A percentile compares a stretch with the other conserved stretches of the same genome.
These are phyloP conservation scores for Brachylomia viminalis DNA, from an alignment of 2,888 invertebrate species.

Conservation along the genomic window DNA sequence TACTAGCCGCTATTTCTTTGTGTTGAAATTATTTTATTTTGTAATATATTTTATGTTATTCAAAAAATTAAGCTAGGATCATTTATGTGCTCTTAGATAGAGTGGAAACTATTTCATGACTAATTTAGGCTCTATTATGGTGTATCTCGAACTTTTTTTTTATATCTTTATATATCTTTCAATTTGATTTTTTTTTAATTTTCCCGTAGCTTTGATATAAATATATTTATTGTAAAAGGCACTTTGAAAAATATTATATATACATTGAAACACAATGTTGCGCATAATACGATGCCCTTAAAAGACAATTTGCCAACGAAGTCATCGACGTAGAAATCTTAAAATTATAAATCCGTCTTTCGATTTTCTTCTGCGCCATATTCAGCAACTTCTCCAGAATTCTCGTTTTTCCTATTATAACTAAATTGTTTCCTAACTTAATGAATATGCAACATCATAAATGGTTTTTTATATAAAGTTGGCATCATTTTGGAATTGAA, in stretches of 20 bases:
- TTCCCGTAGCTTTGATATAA: not conserved
- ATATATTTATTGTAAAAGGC: not conserved
- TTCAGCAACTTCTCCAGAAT: not conserved
- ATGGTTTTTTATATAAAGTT: not conserved
- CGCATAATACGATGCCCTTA: not conserved
- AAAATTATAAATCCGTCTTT: not conserved
- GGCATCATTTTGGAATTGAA: not conserved
- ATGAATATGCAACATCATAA: not conserved
- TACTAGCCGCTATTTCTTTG: not conserved
- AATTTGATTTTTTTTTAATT: not conserved
- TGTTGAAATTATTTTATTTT: not conserved
- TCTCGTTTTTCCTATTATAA: not conserved
- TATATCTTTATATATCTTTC: too few species aligned
- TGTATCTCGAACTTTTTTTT: not conserved
- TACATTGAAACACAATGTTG: not conserved
- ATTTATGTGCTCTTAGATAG: not conserved
- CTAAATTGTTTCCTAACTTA: not conserved
- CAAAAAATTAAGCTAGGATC: not conserved
- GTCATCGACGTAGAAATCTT: not conserved
- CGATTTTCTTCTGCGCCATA: not conserved
- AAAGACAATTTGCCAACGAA: not conserved
- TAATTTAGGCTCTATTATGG: not conserved
- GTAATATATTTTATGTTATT: not conserved
- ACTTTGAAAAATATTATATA: not conserved
- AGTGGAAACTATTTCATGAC: not conserved